Evolutionary conservation across 2,888 invertebrate genomes (phyloP).

Genomic region (Barypeithes pellucidus): DNA sequence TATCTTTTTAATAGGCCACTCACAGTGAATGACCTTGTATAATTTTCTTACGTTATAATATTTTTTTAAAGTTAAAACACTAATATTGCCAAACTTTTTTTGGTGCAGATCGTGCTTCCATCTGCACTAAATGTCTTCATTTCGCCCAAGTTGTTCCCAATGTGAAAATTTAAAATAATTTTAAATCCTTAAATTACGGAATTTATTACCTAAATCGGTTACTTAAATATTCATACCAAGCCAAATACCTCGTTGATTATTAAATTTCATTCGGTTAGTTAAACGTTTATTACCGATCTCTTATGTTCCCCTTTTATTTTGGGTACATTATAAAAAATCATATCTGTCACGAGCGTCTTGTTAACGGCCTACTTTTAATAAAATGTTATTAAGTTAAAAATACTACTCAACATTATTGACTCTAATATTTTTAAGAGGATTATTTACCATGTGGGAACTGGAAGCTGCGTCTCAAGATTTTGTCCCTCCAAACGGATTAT

Average conservation of each 20-base stretch:
- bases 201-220: constrained; percentile 25
- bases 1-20: too few species aligned
- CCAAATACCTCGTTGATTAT: constrained; percentile 28
- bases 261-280: constrained; percentile 5
- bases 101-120: not conserved
- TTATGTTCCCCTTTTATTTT: constrained; percentile 1
- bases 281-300: constrained; percentile 7
- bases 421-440: constrained; percentile 36
- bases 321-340: constrained; percentile 25
- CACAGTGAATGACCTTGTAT: too few species aligned
- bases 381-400: constrained; percentile 36
- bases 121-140: constrained; percentile 22
- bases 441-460: constrained; percentile 46
- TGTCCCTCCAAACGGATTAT: not conserved
- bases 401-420: constrained; percentile 24
- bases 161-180: constrained; percentile 24
- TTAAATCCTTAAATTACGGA: constrained; percentile 20
- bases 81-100: not conserved
- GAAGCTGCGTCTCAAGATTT: constrained; percentile 48
- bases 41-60: too few species aligned
- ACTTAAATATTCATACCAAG: constrained; percentile 33
- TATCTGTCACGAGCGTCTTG: constrained; percentile 35
- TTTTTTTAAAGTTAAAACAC: not conserved
- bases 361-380: constrained; percentile 41
- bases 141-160: constrained; percentile 6